These are phyloP conservation scores for Adelosebastes latens DNA, from an alignment of 2,797 vertebrate species.

Conservation along the genomic window DNA sequence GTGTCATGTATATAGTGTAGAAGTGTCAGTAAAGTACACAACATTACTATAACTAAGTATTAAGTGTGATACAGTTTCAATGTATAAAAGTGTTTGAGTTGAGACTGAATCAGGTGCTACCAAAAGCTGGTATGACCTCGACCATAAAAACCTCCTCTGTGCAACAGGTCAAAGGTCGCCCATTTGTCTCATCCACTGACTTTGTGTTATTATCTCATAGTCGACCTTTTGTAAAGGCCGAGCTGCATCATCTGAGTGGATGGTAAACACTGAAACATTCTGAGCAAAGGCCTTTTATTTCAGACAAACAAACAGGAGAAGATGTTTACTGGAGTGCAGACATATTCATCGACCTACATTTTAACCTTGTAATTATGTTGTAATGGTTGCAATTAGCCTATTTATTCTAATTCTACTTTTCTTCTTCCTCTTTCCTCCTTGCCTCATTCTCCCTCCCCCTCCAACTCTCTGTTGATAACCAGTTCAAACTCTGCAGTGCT, in stretches of 20 bases:
- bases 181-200: background rate
- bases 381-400: background rate
- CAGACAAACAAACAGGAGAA: background rate
- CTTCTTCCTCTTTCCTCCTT: background rate
- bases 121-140: background rate
- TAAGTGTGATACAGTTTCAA: background rate
- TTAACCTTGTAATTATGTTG: background rate
- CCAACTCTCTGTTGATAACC: background rate
- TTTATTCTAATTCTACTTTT: background rate
- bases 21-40: background rate
- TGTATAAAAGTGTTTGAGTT: background rate
- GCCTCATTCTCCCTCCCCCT: background rate
- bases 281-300: background rate
- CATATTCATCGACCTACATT: background rate
- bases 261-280: background rate
- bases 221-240: background rate
- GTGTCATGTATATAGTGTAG: too few relatives aligned
- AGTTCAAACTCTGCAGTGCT: slow-evolving; percentile 79
- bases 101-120: background rate
- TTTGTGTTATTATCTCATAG: background rate
- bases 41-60: background rate
- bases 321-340: background rate
- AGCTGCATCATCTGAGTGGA: background rate
- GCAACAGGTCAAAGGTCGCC: background rate
- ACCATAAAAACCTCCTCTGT: background rate